Evolutionary conservation across 1,140 invertebrate species (phyloP).

Genomic region (Antheraea mylitta): DNA sequence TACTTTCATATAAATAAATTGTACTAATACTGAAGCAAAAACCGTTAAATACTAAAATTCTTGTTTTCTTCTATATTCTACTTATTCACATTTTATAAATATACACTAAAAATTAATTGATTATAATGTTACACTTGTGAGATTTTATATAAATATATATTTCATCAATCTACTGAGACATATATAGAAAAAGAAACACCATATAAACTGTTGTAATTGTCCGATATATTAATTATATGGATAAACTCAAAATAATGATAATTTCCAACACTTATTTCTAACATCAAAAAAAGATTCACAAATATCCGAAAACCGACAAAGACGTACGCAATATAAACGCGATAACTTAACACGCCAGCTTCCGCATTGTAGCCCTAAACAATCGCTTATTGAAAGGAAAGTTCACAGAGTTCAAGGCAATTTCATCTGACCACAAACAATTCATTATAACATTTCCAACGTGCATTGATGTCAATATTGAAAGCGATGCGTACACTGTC

Average conservation of each 20-base stretch:
- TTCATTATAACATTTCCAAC: slow-evolving; percentile 3
- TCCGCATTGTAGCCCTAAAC: slow-evolving; percentile 5
- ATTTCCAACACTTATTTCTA: neutral
- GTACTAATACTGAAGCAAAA: too few species aligned
- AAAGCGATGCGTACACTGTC: slow-evolving; percentile 28
- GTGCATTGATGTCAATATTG: slow-evolving; percentile 33
- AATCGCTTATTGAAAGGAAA: slow-evolving; percentile 12
- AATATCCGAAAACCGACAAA: neutral
- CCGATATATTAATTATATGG: too few species aligned
- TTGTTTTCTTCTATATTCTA: too few species aligned
- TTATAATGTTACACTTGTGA: too few species aligned
- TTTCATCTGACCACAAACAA: slow-evolving; percentile 4
- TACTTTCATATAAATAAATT: too few species aligned
- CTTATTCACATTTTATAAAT: too few species aligned
- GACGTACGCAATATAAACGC: neutral
- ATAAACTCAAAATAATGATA: neutral
- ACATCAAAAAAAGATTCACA: neutral
- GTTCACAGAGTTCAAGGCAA: slow-evolving; percentile 14
- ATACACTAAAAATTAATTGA: too few species aligned
- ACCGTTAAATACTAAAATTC: too few species aligned
- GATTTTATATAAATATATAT: too few species aligned
- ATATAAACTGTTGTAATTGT: too few species aligned
- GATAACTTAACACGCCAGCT: slow-evolving; percentile 13
- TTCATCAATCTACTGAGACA: too few species aligned
- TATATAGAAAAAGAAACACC: too few species aligned